Percentiles rank a stretch among this genome's conserved stretches.
phyloP scores from a whole-genome alignment of 2,113 vertebrate genomes.

The Brachirus orientalis region DNA sequence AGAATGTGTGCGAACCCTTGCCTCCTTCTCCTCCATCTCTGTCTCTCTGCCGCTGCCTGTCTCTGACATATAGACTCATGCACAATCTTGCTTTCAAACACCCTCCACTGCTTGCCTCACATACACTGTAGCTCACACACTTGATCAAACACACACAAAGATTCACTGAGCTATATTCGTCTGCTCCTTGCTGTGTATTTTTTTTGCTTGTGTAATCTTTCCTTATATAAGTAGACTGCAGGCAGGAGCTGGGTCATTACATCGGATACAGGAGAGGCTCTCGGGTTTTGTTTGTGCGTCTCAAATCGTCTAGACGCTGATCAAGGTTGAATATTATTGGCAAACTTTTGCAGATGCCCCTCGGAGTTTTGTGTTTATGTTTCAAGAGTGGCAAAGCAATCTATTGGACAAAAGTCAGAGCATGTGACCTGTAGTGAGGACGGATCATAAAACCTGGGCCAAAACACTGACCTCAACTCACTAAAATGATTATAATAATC shows the following conservation, averaged over 20 bases:
- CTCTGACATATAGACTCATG: constrained; percentile 50
- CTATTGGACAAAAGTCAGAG: constrained; percentile 2
- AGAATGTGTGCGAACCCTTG: constrained; percentile 22
- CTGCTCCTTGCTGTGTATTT: constrained; percentile 38
- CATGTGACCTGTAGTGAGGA: background rate
- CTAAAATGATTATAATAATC: too few species aligned
- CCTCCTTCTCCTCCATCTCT: constrained; percentile 31
- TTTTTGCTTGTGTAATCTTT: constrained; percentile 69
- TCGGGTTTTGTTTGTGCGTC: constrained; percentile 45
- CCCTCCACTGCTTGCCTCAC: constrained; percentile 32
- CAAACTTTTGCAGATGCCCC: constrained; percentile 25
- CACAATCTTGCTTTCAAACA: constrained; percentile 56
- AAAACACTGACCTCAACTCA: too few species aligned
- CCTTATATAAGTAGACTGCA: constrained; percentile 73
- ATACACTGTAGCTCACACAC: constrained; percentile 52
- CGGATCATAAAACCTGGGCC: too few species aligned
- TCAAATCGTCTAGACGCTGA: constrained; percentile 65
- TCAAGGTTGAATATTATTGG: constrained; percentile 52
- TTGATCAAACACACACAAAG: constrained; percentile 62
- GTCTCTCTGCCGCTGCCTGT: constrained; percentile 44
- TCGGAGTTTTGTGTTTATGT: constrained; percentile 20
- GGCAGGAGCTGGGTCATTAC: constrained; percentile 57
- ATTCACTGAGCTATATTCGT: constrained; percentile 63
- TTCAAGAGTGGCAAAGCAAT: constrained; percentile 10
- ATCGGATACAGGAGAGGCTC: constrained; percentile 47